Evolutionary conservation across 2,113 vertebrate genomes (phyloP).

Genomic region (Rana temporaria): DNA sequence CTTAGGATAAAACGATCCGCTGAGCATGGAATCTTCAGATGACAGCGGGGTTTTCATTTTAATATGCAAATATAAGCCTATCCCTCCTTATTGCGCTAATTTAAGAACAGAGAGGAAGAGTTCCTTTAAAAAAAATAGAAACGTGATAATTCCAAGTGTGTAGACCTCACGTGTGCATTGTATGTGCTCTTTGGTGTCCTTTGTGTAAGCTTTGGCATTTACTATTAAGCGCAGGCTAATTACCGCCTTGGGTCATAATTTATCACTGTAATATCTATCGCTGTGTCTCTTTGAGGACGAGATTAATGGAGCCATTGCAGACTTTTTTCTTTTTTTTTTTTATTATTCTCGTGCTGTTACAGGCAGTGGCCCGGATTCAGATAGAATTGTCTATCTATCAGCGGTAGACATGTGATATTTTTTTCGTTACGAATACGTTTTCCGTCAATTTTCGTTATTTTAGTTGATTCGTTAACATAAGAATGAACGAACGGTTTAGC

Average conservation of each 20-base stretch:
- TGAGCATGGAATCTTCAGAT: too few species aligned
- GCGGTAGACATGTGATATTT: too few species aligned
- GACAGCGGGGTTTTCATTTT: neutral
- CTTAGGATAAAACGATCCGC: too few species aligned
- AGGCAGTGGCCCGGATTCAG: neutral
- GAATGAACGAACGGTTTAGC: too few species aligned
- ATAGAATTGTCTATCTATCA: too few species aligned
- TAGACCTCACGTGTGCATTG: neutral
- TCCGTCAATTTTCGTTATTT: too few species aligned
- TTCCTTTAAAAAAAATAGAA: neutral
- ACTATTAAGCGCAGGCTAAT: slow-evolving; percentile 39
- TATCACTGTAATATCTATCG: slow-evolving; percentile 34
- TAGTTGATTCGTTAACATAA: too few species aligned
- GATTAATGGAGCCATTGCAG: slow-evolving; percentile 25
- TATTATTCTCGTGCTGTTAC: neutral
- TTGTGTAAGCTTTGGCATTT: slow-evolving; percentile 12
- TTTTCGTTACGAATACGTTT: too few species aligned
- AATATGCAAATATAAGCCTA: neutral
- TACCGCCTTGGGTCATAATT: slow-evolving; percentile 6
- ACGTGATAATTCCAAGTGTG: neutral
- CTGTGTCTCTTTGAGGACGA: neutral
- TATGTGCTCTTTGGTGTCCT: neutral
- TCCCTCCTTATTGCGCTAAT: neutral
- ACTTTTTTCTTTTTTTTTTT: neutral
- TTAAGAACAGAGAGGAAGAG: slow-evolving; percentile 1